Evolutionary conservation across 1,140 invertebrate species (phyloP).

Genomic region (Papilio machaon): DNA sequence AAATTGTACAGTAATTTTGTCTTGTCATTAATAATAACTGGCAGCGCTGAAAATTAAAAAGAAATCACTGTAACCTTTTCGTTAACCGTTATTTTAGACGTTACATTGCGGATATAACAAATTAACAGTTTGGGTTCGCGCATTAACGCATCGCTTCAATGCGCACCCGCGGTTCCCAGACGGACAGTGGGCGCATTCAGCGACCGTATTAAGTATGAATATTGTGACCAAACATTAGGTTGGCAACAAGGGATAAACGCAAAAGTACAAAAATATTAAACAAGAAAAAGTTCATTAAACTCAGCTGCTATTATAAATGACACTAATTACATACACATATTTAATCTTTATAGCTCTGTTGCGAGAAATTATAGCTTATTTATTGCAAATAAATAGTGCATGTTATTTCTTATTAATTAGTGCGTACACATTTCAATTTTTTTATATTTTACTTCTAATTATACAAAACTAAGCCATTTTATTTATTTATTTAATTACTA

Average conservation of each 20-base stretch:
- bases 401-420: background rate
- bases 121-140: conserved; percentile 39
- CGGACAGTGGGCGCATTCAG: conserved; percentile 47
- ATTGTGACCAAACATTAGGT: background rate
- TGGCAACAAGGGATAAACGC: background rate
- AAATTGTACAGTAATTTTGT: background rate
- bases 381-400: conserved; percentile 6
- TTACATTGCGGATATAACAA: conserved; percentile 35
- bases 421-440: background rate
- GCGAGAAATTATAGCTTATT: background rate
- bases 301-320: background rate
- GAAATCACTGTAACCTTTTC: background rate
- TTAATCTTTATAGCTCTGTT: background rate
- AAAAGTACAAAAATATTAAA: background rate
- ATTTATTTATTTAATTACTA: no score
- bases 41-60: background rate
- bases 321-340: background rate
- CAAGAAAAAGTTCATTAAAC: background rate
- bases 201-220: conserved; percentile 43
- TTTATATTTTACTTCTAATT: background rate
- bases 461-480: background rate
- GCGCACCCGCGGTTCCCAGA: conserved; percentile 45
- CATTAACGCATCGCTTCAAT: conserved; percentile 42
- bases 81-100: conserved; percentile 30
- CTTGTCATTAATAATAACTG: background rate